These are phyloP conservation scores for Clitarchus hookeri DNA, from an alignment of 2,888 invertebrate species.

Conservation along the genomic window DNA sequence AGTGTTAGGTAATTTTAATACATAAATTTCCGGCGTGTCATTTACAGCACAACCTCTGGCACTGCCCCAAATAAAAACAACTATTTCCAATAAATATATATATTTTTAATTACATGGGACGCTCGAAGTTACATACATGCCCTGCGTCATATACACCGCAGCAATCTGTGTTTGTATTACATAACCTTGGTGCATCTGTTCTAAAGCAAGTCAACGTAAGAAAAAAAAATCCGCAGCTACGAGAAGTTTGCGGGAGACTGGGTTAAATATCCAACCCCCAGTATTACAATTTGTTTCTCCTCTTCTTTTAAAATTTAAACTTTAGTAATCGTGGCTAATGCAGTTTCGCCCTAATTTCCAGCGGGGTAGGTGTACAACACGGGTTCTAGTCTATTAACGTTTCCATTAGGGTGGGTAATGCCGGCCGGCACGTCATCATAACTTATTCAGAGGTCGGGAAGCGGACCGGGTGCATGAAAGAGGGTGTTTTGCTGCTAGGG, in stretches of 20 bases:
- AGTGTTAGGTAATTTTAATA: no score
- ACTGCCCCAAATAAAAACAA: no score
- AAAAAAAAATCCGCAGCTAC: neutral
- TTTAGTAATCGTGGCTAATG: constrained; percentile 14
- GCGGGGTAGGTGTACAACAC: neutral
- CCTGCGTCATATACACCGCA: no score
- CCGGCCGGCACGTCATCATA: neutral
- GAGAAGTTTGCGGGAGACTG: neutral
- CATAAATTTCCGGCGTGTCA: no score
- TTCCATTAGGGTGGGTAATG: constrained; percentile 6
- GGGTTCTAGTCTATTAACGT: neutral
- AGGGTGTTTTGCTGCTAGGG: neutral
- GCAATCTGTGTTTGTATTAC: no score
- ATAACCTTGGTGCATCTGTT: neutral
- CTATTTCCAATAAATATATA: no score
- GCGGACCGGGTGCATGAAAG: constrained; percentile 3
- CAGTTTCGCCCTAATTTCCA: neutral
- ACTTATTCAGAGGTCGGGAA: neutral
- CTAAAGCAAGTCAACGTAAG: neutral
- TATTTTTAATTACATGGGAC: no score
- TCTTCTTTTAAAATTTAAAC: neutral
- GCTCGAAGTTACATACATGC: no score
- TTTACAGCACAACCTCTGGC: no score
- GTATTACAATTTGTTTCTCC: neutral
- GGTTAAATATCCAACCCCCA: neutral